Percentiles rank a stretch among this genome's conserved stretches.
Evolutionary conservation across 2,888 invertebrate species (phyloP).

Genomic region (Eilema griseolum): DNA sequence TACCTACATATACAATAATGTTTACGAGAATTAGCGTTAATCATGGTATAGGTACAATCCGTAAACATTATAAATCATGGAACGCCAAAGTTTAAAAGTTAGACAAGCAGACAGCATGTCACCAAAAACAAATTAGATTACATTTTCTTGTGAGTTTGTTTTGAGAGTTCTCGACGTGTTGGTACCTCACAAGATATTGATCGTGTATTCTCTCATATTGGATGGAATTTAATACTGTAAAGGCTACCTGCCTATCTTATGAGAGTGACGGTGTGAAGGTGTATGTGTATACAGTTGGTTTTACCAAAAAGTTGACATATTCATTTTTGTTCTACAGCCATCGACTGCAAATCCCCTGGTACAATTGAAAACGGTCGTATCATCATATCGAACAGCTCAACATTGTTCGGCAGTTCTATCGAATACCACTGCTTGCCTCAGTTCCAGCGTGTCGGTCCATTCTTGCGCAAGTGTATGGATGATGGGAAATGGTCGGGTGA

Average conservation of each 20-base stretch:
- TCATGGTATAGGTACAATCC: no score
- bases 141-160: background rate
- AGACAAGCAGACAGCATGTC: no score
- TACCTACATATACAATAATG: no score
- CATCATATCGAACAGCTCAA: conserved; percentile 94
- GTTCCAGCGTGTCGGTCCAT: conserved; percentile 93
- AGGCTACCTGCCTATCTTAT: background rate
- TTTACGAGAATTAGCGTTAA: no score
- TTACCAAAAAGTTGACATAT: background rate
- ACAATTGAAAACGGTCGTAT: conserved; percentile 94
- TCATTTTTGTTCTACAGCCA: conserved; percentile 85
- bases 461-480: conserved; percentile 93
- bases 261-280: background rate
- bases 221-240: background rate
- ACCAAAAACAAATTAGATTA: no score
- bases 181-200: background rate
- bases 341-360: conserved; percentile 94
- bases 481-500: conserved; percentile 95
- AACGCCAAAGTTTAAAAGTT: no score
- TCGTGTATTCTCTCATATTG: no score
- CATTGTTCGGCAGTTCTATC: conserved; percentile 93
- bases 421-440: conserved; percentile 97
- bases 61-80: no score
- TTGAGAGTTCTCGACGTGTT: background rate
- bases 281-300: background rate